Base-by-base conservation (phyloP, 92 coral and sea anemone species). In the Virgularia gustaviana region DNA sequence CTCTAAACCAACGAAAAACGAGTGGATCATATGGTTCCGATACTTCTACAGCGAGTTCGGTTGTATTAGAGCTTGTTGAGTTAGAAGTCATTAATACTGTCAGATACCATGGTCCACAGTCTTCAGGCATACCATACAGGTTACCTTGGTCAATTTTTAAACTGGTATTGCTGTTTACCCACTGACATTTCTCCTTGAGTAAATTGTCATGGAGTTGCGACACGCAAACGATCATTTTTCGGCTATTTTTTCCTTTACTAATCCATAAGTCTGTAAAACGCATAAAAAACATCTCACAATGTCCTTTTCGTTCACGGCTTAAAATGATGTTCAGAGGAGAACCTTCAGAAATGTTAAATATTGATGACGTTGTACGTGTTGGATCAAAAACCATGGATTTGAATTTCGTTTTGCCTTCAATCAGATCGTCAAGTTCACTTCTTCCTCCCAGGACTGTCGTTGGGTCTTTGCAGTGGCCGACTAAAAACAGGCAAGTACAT, bases 61-160 rank as follows among this genome's bases (percentile, higher is more conserved):
- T 44, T 4, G 54, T 64, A 39, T 41, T 66, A 0, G 33, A 37
- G 15, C 9, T 37, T 19, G 13, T n/a, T 37, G 49, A 23, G 9
- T 7, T 37, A 22, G 5, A 39, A 24, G 73, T 32, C 22, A 44
- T 28, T 1, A 24, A 42, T 24, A 66, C 34, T 27, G 73, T 66
- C 52, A 66, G 13, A 43, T 66, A 66, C 73, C 73, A 66, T 9
- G 73, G 73, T 16, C 73, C 73, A 29, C 73, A 66, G 52, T 66
- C 57, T 9, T 24, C 0, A 1, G 57, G 73, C 73, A 66, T 66
- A 12, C 73, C 73, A 44, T 66, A 66, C 22, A 66, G 27, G 19
- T 66, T 66, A 11, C 73, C 73, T 16, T 66, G 9, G 52, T 47
- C 47, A 2, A 66, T 15, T 5, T 27, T 30, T 0, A 66, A 6